These are phyloP conservation scores for Aphelocoma californica DNA, from an alignment of 2,797 vertebrate species.

Conservation along the genomic window DNA sequence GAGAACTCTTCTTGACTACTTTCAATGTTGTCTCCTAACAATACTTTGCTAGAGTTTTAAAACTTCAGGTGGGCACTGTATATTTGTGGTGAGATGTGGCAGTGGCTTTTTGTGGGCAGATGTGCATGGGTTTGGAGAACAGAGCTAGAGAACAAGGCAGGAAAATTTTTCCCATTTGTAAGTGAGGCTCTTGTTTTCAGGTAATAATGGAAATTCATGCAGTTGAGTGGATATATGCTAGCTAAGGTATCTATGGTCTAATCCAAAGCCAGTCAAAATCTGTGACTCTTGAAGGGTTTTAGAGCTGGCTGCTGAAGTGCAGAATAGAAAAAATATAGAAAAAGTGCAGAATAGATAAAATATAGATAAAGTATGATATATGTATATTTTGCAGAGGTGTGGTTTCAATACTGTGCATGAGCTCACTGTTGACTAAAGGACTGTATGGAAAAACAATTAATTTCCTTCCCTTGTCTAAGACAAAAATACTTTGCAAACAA, in stretches of 20 bases:
- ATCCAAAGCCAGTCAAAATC: neutral
- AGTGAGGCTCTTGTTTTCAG: neutral
- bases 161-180: neutral
- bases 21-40: neutral
- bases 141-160: neutral
- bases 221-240: neutral
- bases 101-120: neutral
- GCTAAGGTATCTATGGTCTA: neutral
- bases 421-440: neutral
- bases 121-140: neutral
- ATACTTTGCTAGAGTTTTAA: neutral
- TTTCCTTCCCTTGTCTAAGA: neutral
- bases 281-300: neutral
- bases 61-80: neutral
- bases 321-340: neutral
- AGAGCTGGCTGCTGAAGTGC: neutral
- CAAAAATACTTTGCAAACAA: conserved; percentile 1
- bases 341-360: neutral
- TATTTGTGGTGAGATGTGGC: neutral
- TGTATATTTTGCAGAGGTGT: neutral
- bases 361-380: neutral
- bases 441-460: conserved; percentile 29
- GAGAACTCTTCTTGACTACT: neutral
- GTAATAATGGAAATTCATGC: neutral
- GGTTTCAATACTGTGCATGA: neutral